A percentile compares a stretch with the other conserved stretches of the same genome.
Evolutionary conservation across 2,888 invertebrate species (phyloP).

Genomic region (Epirrhoe alternata): DNA sequence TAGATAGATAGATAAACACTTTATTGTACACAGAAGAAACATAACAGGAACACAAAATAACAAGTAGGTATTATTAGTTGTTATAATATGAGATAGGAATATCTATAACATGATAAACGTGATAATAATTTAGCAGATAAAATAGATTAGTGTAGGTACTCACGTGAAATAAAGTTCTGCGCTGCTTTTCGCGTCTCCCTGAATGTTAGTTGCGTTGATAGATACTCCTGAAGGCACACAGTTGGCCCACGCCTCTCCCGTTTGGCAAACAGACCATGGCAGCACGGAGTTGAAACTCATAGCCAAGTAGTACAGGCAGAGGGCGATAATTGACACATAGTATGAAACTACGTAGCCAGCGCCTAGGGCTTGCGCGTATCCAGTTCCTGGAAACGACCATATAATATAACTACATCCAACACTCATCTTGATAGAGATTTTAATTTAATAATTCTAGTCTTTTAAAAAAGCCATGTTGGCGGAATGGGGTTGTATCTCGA

Average conservation of each 20-base stretch:
- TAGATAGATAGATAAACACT: too few relatives aligned
- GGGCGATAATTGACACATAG: conserved; percentile 90
- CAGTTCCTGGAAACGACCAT: conserved; percentile 83
- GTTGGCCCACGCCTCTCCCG: conserved; percentile 76
- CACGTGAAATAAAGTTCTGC: conserved; percentile 86
- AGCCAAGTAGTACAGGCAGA: conserved; percentile 89
- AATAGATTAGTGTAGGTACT: conserved; percentile 47
- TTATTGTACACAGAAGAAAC: too few relatives aligned
- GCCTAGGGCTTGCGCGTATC: conserved; percentile 88
- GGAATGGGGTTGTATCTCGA: too few relatives aligned
- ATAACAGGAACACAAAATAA: too few relatives aligned
- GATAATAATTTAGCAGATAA: neutral
- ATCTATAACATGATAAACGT: too few relatives aligned
- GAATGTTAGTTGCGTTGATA: conserved; percentile 48
- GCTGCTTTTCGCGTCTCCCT: conserved; percentile 71
- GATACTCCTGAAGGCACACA: conserved; percentile 73
- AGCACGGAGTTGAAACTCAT: conserved; percentile 88
- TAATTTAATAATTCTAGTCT: too few relatives aligned
- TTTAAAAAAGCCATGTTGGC: too few relatives aligned
- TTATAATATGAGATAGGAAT: too few relatives aligned
- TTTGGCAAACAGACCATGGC: conserved; percentile 89
- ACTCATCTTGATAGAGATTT: too few relatives aligned
- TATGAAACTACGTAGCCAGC: conserved; percentile 89
- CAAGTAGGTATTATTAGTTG: too few relatives aligned
- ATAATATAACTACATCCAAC: neutral